A percentile compares a stretch with the other conserved stretches of the same genome.
These are phyloP conservation scores for Noctua janthe DNA, from an alignment of 2,888 invertebrate genomes.

Conservation along the genomic window DNA sequence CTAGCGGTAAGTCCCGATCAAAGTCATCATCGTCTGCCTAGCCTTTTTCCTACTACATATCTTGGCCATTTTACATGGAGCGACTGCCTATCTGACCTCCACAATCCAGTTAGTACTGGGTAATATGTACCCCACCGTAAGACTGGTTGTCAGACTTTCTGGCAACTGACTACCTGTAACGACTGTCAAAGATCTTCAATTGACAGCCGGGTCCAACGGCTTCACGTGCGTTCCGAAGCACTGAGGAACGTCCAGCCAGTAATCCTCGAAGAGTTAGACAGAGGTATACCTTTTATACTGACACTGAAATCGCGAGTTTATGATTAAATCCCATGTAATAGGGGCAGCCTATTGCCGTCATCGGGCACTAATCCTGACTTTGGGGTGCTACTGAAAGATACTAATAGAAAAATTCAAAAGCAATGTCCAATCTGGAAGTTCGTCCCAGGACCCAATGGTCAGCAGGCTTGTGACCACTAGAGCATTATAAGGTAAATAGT, in stretches of 20 bases:
- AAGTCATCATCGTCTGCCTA: not conserved
- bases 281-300: not conserved
- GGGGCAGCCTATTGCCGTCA: not conserved
- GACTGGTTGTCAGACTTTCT: no score
- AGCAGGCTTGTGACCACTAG: not conserved
- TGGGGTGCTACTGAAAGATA: not conserved
- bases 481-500: not conserved
- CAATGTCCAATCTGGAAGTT: no score
- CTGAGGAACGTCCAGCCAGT: no score
- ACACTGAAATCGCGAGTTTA: not conserved
- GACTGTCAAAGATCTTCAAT: no score
- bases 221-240: no score
- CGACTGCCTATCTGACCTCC: not conserved
- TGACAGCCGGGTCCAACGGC: no score
- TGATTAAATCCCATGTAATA: not conserved
- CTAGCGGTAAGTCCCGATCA: slow-evolving; percentile 61
- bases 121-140: not conserved
- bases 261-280: no score
- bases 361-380: not conserved
- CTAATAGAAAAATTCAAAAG: no score
- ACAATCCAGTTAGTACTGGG: not conserved
- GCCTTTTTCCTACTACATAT: not conserved
- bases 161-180: no score
- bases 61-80: not conserved
- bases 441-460: not conserved